A percentile compares a stretch with the other conserved stretches of the same genome.
phyloP scores from a whole-genome alignment of 30 jellyfish, hydroid and myxozoan genomes.

The Cassiopea xamachana region DNA sequence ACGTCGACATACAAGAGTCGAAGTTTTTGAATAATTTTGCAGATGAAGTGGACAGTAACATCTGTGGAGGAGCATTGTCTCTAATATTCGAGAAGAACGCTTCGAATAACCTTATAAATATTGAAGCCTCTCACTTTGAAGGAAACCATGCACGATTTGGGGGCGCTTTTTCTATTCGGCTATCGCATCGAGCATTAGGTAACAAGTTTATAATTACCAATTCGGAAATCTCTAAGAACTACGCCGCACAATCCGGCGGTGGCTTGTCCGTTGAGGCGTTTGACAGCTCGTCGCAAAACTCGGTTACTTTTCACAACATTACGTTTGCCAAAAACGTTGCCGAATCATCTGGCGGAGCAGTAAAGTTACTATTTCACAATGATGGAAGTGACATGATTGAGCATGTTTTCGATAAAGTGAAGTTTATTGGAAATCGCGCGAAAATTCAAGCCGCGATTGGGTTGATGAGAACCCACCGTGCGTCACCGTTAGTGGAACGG shows the following conservation, averaged over 20 bases:
- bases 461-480: constrained; percentile 29
- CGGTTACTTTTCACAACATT: neutral
- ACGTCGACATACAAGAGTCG: neutral
- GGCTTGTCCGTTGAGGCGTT: constrained; percentile 33
- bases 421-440: constrained; percentile 52
- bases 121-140: constrained; percentile 22
- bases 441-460: constrained; percentile 50
- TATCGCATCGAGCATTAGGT: neutral
- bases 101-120: constrained; percentile 8
- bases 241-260: constrained; percentile 54
- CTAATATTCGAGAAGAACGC: constrained; percentile 11
- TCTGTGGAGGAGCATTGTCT: constrained; percentile 48
- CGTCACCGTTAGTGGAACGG: neutral
- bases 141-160: constrained; percentile 55
- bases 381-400: constrained; percentile 1
- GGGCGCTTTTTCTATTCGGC: constrained; percentile 33
- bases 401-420: neutral
- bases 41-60: neutral
- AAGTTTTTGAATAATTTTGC: constrained; percentile 23
- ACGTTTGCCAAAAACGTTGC: constrained; percentile 32
- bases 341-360: constrained; percentile 57
- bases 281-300: constrained; percentile 16
- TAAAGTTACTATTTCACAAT: constrained; percentile 37
- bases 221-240: constrained; percentile 12
- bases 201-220: constrained; percentile 18